These are phyloP conservation scores for Cosmorhoe ocellata DNA, from an alignment of 2,888 invertebrate genomes.

Conservation along the genomic window DNA sequence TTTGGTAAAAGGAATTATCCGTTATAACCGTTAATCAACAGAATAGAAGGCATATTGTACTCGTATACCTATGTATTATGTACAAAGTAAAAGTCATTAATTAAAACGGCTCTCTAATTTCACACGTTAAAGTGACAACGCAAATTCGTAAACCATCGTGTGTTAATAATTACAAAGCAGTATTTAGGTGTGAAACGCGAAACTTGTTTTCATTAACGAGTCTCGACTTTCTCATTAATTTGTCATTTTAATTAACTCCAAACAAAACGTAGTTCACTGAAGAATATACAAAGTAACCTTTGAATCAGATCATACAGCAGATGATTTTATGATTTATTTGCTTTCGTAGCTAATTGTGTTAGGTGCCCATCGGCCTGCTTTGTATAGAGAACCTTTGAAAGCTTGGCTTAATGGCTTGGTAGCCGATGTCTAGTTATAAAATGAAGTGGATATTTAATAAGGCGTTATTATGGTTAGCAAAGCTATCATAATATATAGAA, in stretches of 20 bases:
- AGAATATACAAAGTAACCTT: constrained; percentile 48
- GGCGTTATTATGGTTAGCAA: constrained; percentile 34
- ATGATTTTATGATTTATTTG: constrained; percentile 69
- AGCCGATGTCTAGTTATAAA: constrained; percentile 42
- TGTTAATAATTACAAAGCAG: constrained; percentile 68
- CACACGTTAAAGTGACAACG: constrained; percentile 69
- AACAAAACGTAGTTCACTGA: constrained; percentile 36
- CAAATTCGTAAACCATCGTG: constrained; percentile 59
- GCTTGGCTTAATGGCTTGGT: constrained; percentile 46
- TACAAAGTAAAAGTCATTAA: constrained; percentile 69
- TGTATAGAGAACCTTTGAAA: constrained; percentile 47
- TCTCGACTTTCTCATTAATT: constrained; percentile 64
- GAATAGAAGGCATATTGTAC: constrained; percentile 40
- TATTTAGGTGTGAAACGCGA: constrained; percentile 60
- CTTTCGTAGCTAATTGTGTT: constrained; percentile 64
- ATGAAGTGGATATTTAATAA: constrained; percentile 34
- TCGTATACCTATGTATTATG: constrained; percentile 31
- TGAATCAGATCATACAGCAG: constrained; percentile 53
- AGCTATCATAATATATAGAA: constrained; percentile 29
- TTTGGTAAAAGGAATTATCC: too few relatives aligned
- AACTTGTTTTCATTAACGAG: constrained; percentile 60
- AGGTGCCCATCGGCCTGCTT: constrained; percentile 54
- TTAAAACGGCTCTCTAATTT: constrained; percentile 70
- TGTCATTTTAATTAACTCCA: constrained; percentile 61
- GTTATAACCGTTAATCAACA: constrained; percentile 33